These are phyloP conservation scores for Sylvicapra grimmia DNA, from an alignment of 2,113 vertebrate species.

Conservation along the genomic window DNA sequence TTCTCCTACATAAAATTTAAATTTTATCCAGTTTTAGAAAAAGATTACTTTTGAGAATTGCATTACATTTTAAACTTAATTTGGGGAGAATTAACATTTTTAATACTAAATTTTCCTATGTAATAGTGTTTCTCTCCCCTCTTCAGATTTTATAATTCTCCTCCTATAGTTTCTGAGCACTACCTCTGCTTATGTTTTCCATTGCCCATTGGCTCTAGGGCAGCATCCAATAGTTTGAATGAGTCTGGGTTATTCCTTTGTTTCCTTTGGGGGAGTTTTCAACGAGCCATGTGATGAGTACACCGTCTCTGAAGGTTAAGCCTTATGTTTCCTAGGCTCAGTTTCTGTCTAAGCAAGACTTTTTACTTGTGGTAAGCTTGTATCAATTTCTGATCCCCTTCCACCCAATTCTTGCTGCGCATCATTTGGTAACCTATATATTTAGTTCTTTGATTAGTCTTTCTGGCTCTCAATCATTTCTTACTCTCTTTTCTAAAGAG, in stretches of 20 bases:
- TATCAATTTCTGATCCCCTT: background rate
- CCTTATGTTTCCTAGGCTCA: background rate
- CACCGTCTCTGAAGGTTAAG: background rate
- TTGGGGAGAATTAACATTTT: background rate
- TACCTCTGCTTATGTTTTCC: background rate
- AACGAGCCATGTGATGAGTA: background rate
- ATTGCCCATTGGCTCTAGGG: background rate
- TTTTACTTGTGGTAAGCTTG: background rate
- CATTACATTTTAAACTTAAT: conserved; percentile 36
- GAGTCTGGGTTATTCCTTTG: background rate
- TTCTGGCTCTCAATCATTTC: background rate
- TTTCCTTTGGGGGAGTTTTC: background rate
- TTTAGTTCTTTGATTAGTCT: background rate
- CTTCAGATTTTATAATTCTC: background rate
- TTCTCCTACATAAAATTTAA: background rate
- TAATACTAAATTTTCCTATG: background rate
- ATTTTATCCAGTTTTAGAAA: background rate
- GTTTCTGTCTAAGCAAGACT: background rate
- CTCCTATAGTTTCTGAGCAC: background rate
- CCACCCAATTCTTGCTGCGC: fast-evolving
- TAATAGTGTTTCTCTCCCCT: background rate
- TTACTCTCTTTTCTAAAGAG: conserved; percentile 35
- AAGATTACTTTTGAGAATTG: background rate
- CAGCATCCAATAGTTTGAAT: background rate
- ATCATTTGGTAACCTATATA: background rate